Evolutionary conservation across 1,140 invertebrate species (phyloP), one percentile per base, ranked within the genome.

Genomic region (Trachelipus rathkii): DNA sequence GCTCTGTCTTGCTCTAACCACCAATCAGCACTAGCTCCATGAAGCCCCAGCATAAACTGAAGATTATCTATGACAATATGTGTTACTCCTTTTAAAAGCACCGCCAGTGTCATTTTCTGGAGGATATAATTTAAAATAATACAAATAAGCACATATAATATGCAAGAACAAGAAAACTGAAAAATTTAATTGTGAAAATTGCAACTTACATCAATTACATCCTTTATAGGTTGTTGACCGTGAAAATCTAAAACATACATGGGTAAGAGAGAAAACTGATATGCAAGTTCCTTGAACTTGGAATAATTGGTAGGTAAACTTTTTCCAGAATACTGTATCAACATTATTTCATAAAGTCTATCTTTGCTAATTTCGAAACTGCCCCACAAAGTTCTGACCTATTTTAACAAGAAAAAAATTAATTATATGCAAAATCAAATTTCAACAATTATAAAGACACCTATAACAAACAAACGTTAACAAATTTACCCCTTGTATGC

Each of bases 11-110:
- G 96, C 80, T 90, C 89, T 87, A 90, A 91, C 87, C 93, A 98
- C 72, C 92, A 89, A 84, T 98, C 95, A 74, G 88, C 85, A 4
- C 88, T 87, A 0, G 88, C 87, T 6, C 89, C 88, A 8, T 33
- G 43, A 72, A 90, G 87, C 0, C 95, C 96, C 89, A 98, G 91
- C 95, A 98, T 98, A 84, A 99, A 99, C 86, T 99, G 98, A n/a
- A 99, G 89, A 87, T 99, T 99, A 86, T 99, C 98, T 71, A 99
- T 94, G 45, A 99, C 90, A 3, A 99, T 92, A 86, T 99, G 98
- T 45, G 91, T 88, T 80, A 98, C 95, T 83, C 97, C 95, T 84
- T 97, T 90, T 24, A 97, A 90, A 84, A 95, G 95, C 0, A n/a
- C 92, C 5, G 95, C 94, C 87, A 97, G 93, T 82, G 92, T 90